Conservation (phyloP, 1,140 invertebrate species). For the Drosophila tani region DNA sequence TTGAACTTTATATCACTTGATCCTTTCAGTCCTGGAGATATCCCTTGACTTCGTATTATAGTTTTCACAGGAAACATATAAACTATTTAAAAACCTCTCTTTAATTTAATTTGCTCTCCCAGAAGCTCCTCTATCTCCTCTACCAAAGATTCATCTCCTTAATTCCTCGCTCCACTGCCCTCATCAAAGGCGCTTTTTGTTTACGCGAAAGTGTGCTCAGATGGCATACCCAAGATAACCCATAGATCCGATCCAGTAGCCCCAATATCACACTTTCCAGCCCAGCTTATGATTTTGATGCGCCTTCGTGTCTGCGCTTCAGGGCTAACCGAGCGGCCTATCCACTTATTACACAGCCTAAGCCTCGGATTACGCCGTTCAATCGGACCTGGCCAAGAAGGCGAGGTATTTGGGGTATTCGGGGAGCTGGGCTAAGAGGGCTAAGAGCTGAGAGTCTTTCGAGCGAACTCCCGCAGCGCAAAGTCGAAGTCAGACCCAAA, state of each 20-base stretch:
- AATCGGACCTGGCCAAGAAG: background rate
- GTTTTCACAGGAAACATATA: too few species aligned
- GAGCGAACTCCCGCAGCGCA: constrained; percentile 54
- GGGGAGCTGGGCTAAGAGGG: constrained; percentile 27
- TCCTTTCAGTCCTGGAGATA: too few species aligned
- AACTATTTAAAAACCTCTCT: too few species aligned
- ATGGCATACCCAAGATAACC: constrained; percentile 16
- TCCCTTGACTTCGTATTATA: too few species aligned
- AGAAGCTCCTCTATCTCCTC: background rate
- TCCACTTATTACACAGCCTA: constrained; percentile 53
- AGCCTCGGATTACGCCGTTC: constrained; percentile 58
- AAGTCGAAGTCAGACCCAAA: constrained; percentile 27
- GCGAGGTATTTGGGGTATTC: constrained; percentile 11
- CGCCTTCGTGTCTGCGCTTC: constrained; percentile 48
- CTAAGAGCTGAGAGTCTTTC: constrained; percentile 15
- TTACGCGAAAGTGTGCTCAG: constrained; percentile 10
- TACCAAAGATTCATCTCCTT: background rate
- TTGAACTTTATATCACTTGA: too few species aligned
- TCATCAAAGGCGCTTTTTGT: constrained; percentile 8
- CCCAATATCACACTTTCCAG: constrained; percentile 52
- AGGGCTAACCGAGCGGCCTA: constrained; percentile 47
- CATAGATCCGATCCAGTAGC: constrained; percentile 49
- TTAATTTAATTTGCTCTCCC: too few species aligned
- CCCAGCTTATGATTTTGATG: constrained; percentile 18
- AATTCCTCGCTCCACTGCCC: constrained; percentile 4